These are phyloP conservation scores for Stramonita haemastoma DNA, from an alignment of 2,888 invertebrate genomes.

Conservation along the genomic window DNA sequence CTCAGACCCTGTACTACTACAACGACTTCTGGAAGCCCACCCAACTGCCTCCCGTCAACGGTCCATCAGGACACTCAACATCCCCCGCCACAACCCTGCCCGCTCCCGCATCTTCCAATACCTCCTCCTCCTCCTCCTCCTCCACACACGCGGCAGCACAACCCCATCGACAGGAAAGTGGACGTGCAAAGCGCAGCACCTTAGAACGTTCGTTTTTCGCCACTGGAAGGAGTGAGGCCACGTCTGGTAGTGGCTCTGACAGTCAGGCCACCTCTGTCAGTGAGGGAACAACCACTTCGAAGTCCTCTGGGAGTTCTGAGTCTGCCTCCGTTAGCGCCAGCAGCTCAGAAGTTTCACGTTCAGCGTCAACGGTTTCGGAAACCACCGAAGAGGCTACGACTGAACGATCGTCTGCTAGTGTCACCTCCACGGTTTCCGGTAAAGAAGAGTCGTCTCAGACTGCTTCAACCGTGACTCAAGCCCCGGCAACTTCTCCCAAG, in stretches of 20 bases:
- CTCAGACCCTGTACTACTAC: conserved; percentile 28
- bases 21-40: neutral
- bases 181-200: neutral
- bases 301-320: neutral
- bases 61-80: neutral
- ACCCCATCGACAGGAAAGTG: neutral
- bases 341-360: no score
- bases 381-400: neutral
- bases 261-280: neutral
- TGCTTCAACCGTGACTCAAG: no score
- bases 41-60: neutral
- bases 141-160: neutral
- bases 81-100: neutral
- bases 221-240: neutral
- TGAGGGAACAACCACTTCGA: neutral
- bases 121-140: no score
- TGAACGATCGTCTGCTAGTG: neutral
- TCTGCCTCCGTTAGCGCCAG: no score
- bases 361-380: neutral
- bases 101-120: neutral
- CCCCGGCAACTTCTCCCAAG: no score
- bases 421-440: no score
- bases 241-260: neutral
- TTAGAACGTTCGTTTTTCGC: no score
- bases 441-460: no score